A percentile compares a stretch with the other conserved stretches of the same genome.
Evolutionary conservation across 1,140 invertebrate species (phyloP).

Genomic region (Gryllus bimaculatus): DNA sequence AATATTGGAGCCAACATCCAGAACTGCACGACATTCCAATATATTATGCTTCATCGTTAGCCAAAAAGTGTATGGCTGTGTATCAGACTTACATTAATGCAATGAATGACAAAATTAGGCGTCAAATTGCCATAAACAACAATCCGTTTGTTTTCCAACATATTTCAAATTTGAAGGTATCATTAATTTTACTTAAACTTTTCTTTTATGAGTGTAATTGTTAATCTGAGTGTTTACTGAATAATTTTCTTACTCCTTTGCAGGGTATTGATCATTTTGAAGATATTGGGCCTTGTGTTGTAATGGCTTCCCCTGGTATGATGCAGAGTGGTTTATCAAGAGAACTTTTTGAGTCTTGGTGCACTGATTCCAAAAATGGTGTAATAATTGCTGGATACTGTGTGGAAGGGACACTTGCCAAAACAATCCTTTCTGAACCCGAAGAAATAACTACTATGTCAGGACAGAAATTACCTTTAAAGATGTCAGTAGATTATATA

Average conservation of each 20-base stretch:
- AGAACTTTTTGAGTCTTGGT: constrained; percentile 98
- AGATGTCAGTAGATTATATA: constrained; percentile 98
- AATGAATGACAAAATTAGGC: constrained; percentile 95
- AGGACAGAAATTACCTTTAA: constrained; percentile 90
- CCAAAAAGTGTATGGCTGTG: constrained; percentile 99
- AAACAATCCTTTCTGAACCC: constrained; percentile 94
- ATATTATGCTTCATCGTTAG: constrained; percentile 97
- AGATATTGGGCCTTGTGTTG: constrained; percentile 96
- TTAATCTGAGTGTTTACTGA: background rate
- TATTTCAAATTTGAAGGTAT: constrained; percentile 93
- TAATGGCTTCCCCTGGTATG: constrained; percentile 99
- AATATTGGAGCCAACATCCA: constrained; percentile 96
- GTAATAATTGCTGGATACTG: constrained; percentile 98
- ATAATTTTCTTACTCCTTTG: constrained; percentile 21
- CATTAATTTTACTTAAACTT: background rate
- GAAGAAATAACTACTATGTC: constrained; percentile 93
- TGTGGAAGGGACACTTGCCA: constrained; percentile 96
- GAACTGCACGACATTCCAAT: constrained; percentile 98
- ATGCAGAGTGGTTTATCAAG: constrained; percentile 97
- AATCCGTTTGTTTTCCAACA: constrained; percentile 99
- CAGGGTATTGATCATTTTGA: constrained; percentile 98
- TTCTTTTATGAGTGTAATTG: background rate
- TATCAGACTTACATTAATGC: constrained; percentile 99
- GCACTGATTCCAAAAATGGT: constrained; percentile 94
- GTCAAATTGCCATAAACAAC: constrained; percentile 91